phyloP scores from a whole-genome alignment of 2,888 invertebrate genomes.

The Aporophyla nigra region DNA sequence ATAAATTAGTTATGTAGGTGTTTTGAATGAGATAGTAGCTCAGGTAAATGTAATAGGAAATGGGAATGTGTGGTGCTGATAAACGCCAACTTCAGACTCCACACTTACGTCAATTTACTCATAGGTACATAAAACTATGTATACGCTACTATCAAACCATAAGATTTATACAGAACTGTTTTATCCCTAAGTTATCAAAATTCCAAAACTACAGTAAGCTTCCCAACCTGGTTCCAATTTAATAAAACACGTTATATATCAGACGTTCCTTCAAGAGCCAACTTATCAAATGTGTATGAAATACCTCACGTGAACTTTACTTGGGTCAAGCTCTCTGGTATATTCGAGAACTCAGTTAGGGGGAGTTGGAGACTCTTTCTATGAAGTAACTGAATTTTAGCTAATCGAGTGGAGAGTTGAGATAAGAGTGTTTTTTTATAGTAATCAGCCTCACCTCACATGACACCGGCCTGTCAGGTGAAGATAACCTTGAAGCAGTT shows the following conservation, averaged over 20 bases:
- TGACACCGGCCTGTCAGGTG: background rate
- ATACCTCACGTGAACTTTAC: background rate
- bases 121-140: background rate
- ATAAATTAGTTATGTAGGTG: conserved; percentile 16
- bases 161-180: too few relatives aligned
- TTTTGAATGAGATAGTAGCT: background rate
- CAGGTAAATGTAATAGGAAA: background rate
- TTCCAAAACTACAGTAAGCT: background rate
- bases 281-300: conserved; percentile 23
- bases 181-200: background rate
- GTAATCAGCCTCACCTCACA: background rate
- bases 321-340: background rate
- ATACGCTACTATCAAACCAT: too few relatives aligned
- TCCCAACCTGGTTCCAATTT: background rate
- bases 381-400: background rate
- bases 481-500: background rate
- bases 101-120: background rate
- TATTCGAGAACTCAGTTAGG: conserved; percentile 2
- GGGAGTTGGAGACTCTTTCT: conserved; percentile 8
- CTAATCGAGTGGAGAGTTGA: conserved; percentile 28
- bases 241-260: background rate
- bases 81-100: background rate
- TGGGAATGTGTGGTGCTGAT: background rate
- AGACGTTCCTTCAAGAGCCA: background rate
- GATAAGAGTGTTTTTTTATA: conserved; percentile 17